Conservation (phyloP, 2,113 vertebrate species). For the Catagonus wagneri region DNA sequence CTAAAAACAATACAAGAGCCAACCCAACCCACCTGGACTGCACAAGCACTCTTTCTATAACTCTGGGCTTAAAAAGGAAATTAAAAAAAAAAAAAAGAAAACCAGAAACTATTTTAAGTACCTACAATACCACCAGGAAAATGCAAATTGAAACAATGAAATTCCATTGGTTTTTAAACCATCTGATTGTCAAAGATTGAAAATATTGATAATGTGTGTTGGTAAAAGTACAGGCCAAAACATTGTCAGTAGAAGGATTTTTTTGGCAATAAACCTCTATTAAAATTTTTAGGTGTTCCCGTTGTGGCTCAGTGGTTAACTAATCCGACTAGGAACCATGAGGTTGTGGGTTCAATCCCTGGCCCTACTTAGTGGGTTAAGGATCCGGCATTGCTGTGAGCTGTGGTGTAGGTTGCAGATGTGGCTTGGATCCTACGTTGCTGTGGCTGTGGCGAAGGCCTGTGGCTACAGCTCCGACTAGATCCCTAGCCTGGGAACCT, state of each 20-base stretch:
- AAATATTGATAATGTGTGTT: not conserved
- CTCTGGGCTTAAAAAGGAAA: not conserved
- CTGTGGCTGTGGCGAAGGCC: too few species aligned
- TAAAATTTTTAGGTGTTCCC: not conserved
- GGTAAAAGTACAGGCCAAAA: not conserved
- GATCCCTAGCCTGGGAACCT: too few species aligned
- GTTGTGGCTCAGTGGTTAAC: too few species aligned
- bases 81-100: not conserved
- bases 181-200: not conserved
- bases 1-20: slow-evolving; percentile 7
- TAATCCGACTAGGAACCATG: too few species aligned
- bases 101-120: slow-evolving; percentile 46
- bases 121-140: slow-evolving; percentile 10
- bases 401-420: too few species aligned
- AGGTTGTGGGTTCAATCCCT: too few species aligned
- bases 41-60: not conserved
- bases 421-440: too few species aligned
- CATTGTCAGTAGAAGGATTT: not conserved
- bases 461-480: too few species aligned
- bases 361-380: too few species aligned
- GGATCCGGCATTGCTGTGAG: too few species aligned
- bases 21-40: not conserved
- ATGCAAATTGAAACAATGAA: slow-evolving; percentile 32
- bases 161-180: not conserved
- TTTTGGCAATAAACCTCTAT: not conserved